These are phyloP conservation scores for Sciurus niger DNA, from an alignment of 2,113 vertebrate genomes.

Conservation along the genomic window DNA sequence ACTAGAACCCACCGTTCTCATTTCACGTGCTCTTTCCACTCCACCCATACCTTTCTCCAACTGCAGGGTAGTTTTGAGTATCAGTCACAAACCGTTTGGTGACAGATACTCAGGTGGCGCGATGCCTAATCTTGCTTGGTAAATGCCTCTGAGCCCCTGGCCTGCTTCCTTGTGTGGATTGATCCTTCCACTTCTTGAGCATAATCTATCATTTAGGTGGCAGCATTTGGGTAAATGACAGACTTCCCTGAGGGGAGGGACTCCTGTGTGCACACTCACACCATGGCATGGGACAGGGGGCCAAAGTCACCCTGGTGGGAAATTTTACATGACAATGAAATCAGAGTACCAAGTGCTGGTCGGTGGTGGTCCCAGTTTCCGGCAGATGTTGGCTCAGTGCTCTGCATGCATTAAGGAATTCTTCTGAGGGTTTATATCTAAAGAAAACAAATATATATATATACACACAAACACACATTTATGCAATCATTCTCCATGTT, in stretches of 20 bases:
- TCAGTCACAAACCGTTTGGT: not conserved
- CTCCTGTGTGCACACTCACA: not conserved
- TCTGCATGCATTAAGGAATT: conserved; percentile 92
- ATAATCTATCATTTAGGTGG: not conserved
- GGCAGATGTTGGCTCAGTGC: conserved; percentile 93
- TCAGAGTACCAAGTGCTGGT: conserved; percentile 93
- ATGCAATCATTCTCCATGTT: not conserved
- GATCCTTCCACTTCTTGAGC: not conserved
- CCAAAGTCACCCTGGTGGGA: not conserved
- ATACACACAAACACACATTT: not conserved
- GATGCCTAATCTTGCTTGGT: not conserved
- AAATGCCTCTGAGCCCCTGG: not conserved
- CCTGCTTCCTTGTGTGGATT: not conserved
- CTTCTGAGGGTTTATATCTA: conserved; percentile 93
- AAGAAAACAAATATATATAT: conserved; percentile 61
- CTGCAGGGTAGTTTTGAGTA: not conserved
- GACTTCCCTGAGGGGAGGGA: not conserved
- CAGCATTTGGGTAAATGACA: not conserved
- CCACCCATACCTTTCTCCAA: not conserved
- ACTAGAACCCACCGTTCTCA: not conserved
- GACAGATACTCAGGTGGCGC: not conserved
- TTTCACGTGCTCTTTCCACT: not conserved
- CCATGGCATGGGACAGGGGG: not conserved
- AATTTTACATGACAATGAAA: conserved; percentile 15
- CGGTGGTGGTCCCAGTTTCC: conserved; percentile 90